Percentiles rank a stretch among this genome's conserved stretches.
These are phyloP conservation scores for Cataglyphis cursor DNA, from an alignment of 2,888 invertebrate species.

Conservation along the genomic window DNA sequence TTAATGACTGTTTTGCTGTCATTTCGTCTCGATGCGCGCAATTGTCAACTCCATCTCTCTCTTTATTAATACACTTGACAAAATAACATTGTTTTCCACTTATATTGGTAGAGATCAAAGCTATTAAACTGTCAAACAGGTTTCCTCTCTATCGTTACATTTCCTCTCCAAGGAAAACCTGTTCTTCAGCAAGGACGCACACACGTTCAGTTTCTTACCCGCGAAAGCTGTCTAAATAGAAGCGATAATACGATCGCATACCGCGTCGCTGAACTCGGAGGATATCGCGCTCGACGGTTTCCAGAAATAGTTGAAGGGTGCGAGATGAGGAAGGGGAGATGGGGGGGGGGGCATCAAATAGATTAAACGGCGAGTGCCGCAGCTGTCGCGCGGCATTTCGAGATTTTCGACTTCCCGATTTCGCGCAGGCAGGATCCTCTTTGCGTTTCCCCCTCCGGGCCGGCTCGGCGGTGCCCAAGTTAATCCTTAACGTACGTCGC, in stretches of 20 bases:
- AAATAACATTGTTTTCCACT: not conserved
- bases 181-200: not conserved
- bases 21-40: not conserved
- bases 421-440: conserved; percentile 72
- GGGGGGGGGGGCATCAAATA: conserved; percentile 35
- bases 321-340: not conserved
- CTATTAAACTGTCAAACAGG: not conserved
- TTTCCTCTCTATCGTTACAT: too few relatives aligned
- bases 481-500: conserved; percentile 83
- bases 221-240: not conserved
- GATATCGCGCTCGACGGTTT: conserved; percentile 30
- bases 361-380: conserved; percentile 56
- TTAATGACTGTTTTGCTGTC: not conserved
- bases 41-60: not conserved
- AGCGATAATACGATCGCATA: not conserved
- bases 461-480: conserved; percentile 63
- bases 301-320: conserved; percentile 35
- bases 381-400: conserved; percentile 62
- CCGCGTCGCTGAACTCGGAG: conserved; percentile 15
- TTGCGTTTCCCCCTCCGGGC: conserved; percentile 56
- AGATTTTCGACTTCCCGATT: conserved; percentile 60
- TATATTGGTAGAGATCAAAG: not conserved
- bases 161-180: not conserved
- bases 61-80: not conserved
- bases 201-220: too few relatives aligned